These are phyloP conservation scores for Macquaria australasica DNA, from an alignment of 2,113 vertebrate species.

Conservation along the genomic window DNA sequence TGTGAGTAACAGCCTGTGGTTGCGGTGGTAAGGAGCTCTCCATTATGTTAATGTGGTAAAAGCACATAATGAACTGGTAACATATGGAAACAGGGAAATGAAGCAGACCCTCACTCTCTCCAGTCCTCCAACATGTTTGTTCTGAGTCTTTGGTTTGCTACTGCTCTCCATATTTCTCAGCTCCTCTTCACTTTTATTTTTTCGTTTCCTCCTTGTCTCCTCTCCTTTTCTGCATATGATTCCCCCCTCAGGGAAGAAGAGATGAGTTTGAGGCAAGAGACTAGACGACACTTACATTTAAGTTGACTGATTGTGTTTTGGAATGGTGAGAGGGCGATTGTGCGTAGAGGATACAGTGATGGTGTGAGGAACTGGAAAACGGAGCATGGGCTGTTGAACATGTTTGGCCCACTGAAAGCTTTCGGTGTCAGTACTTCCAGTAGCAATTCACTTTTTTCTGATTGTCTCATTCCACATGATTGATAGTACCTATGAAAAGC, in stretches of 20 bases:
- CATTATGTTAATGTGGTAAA: conserved; percentile 49
- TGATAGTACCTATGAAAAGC: conserved; percentile 68
- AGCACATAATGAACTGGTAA: conserved; percentile 34
- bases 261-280: conserved; percentile 69
- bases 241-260: conserved; percentile 54
- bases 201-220: conserved; percentile 22
- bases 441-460: conserved; percentile 58
- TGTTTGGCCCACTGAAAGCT: conserved; percentile 47
- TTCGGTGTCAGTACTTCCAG: conserved; percentile 34
- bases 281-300: conserved; percentile 75
- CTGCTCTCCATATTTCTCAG: conserved; percentile 2
- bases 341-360: conserved; percentile 55
- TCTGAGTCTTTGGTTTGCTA: conserved; percentile 13
- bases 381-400: conserved; percentile 49
- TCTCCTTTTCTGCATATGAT: conserved; percentile 46
- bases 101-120: conserved; percentile 6
- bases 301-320: conserved; percentile 81
- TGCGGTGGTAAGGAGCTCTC: background rate
- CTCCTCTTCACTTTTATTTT: conserved; percentile 2
- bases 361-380: conserved; percentile 40
- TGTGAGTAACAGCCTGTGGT: conserved; percentile 11
- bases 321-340: conserved; percentile 47
- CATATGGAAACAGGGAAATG: conserved; percentile 11
- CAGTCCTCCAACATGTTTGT: conserved; percentile 21
- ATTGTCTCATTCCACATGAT: conserved; percentile 74